Base-by-base conservation (phyloP, 2,888 invertebrate genomes). In the Calliscelio sp. region DNA sequence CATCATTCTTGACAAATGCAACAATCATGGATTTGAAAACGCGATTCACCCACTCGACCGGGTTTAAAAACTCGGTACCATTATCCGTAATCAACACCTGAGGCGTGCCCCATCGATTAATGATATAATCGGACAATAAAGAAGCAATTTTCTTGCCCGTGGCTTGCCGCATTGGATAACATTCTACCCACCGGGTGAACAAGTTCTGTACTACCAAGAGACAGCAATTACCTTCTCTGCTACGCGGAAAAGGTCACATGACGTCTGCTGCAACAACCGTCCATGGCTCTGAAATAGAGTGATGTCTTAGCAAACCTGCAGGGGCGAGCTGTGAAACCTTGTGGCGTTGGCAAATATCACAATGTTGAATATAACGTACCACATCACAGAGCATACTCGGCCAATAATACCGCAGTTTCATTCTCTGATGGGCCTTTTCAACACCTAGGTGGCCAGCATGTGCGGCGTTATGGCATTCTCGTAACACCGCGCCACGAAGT, bases 161-260 rank as follows among this genome's bases (percentile, higher is more conserved):
- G 0, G 88, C 87, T 22, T 53, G 82, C 2, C 84, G 28, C 7
- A 89, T 8, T 0, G 87, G 82, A 7, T 25, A 35, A 1, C 83
- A 53, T 10, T 86, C 73, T 0, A 86, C 53, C 61, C 83, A 89
- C 8, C 85, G 85, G 0, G 86, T 85, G 32, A 86, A 87, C 0
- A 84, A 41, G 28, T 90, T 89, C 6, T 82, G 73, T 1, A 88
- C 32, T 0, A 89, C 87, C 8, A 88, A 65, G 0, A 89, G 18
- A 38, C 87, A 87, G 0, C 6, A 16, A 35, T 24, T 55, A 0
- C 86, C 79, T 1, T 46, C 18, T 2, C 41, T 28, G 16, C 87
- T 81, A 0, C 35, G 61, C 5, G 87, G 85, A 0, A 87, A 61
- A 0, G 88, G 88, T 8, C 85, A 86, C 57, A 85, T 71, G 0